These are phyloP conservation scores for Capreolus pygargus DNA, from an alignment of 2,113 vertebrate species.

Conservation along the genomic window DNA sequence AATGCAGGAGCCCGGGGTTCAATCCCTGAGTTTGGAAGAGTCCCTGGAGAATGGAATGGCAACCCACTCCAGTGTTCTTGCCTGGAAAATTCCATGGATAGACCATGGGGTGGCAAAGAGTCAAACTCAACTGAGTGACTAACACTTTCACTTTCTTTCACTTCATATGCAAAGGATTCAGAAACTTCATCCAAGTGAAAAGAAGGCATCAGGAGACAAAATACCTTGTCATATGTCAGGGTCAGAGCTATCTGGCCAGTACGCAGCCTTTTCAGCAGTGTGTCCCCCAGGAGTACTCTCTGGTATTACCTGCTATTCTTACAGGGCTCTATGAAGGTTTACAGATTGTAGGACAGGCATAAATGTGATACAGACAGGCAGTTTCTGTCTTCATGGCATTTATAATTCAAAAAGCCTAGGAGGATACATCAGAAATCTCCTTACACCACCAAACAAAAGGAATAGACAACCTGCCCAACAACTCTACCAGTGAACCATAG, in stretches of 20 bases:
- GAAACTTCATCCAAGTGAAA: neutral
- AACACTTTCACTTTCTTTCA: neutral
- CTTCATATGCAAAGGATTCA: neutral
- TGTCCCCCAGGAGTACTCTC: neutral
- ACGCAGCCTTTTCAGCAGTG: neutral
- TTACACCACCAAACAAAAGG: neutral
- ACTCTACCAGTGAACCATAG: neutral
- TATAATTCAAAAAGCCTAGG: neutral
- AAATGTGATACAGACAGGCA: neutral
- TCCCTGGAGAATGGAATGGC: neutral
- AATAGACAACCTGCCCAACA: fast-evolving
- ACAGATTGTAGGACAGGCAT: neutral
- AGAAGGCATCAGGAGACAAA: neutral
- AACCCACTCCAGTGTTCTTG: neutral
- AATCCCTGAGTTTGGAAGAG: neutral
- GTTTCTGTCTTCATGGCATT: neutral
- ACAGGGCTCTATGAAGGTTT: neutral
- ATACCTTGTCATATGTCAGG: neutral
- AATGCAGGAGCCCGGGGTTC: neutral
- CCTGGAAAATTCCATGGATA: neutral
- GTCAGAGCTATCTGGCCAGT: neutral
- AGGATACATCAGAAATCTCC: neutral
- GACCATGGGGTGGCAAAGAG: neutral
- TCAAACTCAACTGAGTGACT: neutral
- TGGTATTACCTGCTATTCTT: neutral